Conservation (phyloP, 1,140 invertebrate genomes). For the Solen grandis region DNA sequence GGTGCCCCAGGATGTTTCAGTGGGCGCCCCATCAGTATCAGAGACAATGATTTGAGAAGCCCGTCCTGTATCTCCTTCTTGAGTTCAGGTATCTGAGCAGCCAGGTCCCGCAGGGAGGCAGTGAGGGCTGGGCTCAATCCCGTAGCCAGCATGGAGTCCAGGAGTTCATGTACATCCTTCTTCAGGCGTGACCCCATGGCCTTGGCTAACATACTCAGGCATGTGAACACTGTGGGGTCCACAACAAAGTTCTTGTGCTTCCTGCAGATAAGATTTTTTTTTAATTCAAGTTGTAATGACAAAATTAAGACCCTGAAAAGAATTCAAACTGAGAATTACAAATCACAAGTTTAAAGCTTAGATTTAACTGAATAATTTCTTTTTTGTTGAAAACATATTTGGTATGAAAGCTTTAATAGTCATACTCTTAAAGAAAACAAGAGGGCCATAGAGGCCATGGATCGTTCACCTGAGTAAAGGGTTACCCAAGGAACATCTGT, state of each 20-base stretch:
- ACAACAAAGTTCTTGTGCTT: slow-evolving; percentile 84
- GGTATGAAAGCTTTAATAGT: too few relatives aligned
- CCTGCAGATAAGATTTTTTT: slow-evolving; percentile 69
- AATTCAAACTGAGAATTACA: slow-evolving; percentile 10
- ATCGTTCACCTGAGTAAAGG: too few relatives aligned
- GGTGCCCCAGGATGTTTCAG: slow-evolving; percentile 78
- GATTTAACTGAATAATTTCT: not conserved
- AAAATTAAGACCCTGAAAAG: not conserved
- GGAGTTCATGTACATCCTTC: slow-evolving; percentile 90
- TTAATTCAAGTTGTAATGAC: not conserved
- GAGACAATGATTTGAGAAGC: slow-evolving; percentile 91
- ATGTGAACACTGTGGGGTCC: slow-evolving; percentile 96
- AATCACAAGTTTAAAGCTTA: too few relatives aligned
- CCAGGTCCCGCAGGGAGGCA: slow-evolving; percentile 93
- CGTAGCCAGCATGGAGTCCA: slow-evolving; percentile 96
- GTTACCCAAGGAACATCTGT: too few relatives aligned
- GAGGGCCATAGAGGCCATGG: too few relatives aligned
- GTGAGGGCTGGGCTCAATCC: slow-evolving; percentile 93
- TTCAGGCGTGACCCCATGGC: slow-evolving; percentile 90
- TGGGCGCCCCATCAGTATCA: slow-evolving; percentile 94
- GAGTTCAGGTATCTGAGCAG: slow-evolving; percentile 91
- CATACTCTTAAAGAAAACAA: too few relatives aligned
- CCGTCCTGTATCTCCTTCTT: slow-evolving; percentile 94
- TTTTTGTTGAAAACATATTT: too few relatives aligned
- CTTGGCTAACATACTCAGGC: slow-evolving; percentile 95